Evolutionary conservation across 1,140 invertebrate genomes (phyloP), one percentile per base, ranked within the genome.

Genomic region (Pissodes strobi): DNA sequence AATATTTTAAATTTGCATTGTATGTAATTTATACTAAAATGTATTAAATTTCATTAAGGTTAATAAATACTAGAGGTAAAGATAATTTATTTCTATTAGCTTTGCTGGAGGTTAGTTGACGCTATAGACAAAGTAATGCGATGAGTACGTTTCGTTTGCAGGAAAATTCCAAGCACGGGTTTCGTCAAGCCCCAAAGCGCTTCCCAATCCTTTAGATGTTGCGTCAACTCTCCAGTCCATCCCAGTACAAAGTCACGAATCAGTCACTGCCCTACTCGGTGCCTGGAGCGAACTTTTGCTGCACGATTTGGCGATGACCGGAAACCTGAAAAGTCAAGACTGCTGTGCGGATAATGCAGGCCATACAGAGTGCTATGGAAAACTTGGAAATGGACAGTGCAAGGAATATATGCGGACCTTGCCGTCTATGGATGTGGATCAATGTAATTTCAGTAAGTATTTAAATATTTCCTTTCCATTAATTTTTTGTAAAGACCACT

Each of bases 251-350:
- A 23, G 79, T 10, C 88, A 90, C 73, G 87, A 88, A 66, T 88
- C 86, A 46, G 83, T 91, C 15, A 94, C 90, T 13, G 88, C 89
- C 62, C 80, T 95, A 59, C 79, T 92, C 12, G 90, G 90, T 0
- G 85, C 90, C 9, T 94, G 92, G 89, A 88, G 89, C 17, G 89
- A 94, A 72, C 79, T 94, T 39, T 67, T 94, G 4, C 83, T 89
- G 46, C 87, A 90, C 52, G 93, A 95, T 73, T 81, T 94, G 13
- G 85, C 88, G 0, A 83, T 85, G 21, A 90, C 90, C 0, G 81
- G 69, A 76, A 88, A 80, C 79, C 81, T 74, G 51, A 67, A 30
- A 56, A 74, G 34, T 62, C 66, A 52, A 49, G 72, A 75, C 22
- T 78, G 76, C 46, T 78, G 76, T 43, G 71, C 75, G 3, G 53